A percentile compares a stretch with the other conserved stretches of the same genome.
Evolutionary conservation across 1,140 invertebrate genomes (phyloP).

Genomic region (Drosophila triauraria): DNA sequence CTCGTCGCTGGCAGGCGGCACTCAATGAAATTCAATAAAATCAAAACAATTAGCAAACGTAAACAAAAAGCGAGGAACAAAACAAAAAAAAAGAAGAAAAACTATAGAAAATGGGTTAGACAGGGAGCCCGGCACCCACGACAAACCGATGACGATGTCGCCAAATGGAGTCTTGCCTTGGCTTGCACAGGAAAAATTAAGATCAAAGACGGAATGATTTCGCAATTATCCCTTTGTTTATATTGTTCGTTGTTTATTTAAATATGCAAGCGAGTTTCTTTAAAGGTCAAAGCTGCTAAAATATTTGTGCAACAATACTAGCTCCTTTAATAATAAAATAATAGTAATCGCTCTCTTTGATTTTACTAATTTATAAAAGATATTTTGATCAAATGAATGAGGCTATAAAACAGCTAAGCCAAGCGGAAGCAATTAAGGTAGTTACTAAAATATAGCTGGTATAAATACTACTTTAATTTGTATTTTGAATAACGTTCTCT

Average conservation of each 20-base stretch:
- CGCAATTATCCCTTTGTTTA: constrained; percentile 3
- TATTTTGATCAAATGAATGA: neutral
- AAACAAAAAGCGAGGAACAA: constrained; percentile 53
- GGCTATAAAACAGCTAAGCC: neutral
- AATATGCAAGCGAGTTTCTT: neutral
- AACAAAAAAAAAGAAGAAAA: constrained; percentile 1
- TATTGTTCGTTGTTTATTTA: neutral
- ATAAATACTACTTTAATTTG: neutral
- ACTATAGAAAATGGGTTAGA: constrained; percentile 10
- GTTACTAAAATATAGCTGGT: too few species aligned
- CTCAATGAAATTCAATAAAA: constrained; percentile 80
- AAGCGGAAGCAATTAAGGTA: too few species aligned
- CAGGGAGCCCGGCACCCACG: constrained; percentile 7
- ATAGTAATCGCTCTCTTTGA: too few species aligned
- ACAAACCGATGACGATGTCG: constrained; percentile 39
- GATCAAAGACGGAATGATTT: neutral
- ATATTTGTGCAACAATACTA: neutral
- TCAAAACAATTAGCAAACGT: constrained; percentile 74
- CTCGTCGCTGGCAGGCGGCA: constrained; percentile 44
- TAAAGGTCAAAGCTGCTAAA: neutral
- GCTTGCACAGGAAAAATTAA: constrained; percentile 42
- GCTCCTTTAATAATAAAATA: too few species aligned
- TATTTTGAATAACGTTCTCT: too few species aligned
- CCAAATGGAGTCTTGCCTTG: constrained; percentile 41
- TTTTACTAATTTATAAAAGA: neutral